Evolutionary conservation across 2,797 vertebrate species (phyloP).

Genomic region (Merluccius polli): DNA sequence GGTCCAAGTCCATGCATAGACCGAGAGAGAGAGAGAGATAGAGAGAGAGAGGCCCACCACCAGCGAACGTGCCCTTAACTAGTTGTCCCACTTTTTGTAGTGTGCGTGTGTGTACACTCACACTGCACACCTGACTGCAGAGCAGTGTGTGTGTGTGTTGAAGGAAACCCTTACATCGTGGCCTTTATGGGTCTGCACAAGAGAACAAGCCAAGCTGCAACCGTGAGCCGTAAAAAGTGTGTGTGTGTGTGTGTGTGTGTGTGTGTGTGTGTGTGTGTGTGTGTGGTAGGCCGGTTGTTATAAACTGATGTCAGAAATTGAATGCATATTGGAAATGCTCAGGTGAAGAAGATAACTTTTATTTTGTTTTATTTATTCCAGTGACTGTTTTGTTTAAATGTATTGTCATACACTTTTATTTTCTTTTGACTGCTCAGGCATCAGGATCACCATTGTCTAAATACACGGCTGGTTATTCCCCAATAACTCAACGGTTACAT

Average conservation of each 20-base stretch:
- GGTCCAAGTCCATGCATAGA: neutral
- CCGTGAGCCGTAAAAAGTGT: neutral
- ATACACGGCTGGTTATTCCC: constrained; percentile 10
- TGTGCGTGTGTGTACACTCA: constrained; percentile 48
- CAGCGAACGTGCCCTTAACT: constrained; percentile 39
- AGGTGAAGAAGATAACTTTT: constrained; percentile 60
- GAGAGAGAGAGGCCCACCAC: constrained; percentile 34
- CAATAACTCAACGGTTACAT: neutral
- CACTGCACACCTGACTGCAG: constrained; percentile 14
- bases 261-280: constrained; percentile 25
- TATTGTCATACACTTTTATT: constrained; percentile 13
- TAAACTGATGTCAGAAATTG: constrained; percentile 45
- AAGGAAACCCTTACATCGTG: constrained; percentile 40
- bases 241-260: constrained; percentile 32
- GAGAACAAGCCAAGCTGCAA: constrained; percentile 16
- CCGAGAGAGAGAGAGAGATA: constrained; percentile 12
- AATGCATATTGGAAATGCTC: constrained; percentile 52
- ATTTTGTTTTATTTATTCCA: constrained; percentile 31
- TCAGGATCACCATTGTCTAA: constrained; percentile 16
- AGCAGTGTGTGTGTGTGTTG: constrained; percentile 33
- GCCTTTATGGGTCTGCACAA: constrained; percentile 58
- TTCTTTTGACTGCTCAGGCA: constrained; percentile 1
- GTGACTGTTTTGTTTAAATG: constrained; percentile 38
- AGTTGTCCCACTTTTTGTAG: constrained; percentile 33
- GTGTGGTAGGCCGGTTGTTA: constrained; percentile 35